Percentiles rank a stretch among this genome's conserved stretches.
Conservation (phyloP, 1,140 invertebrate species). For the Rhyzopertha dominica region DNA sequence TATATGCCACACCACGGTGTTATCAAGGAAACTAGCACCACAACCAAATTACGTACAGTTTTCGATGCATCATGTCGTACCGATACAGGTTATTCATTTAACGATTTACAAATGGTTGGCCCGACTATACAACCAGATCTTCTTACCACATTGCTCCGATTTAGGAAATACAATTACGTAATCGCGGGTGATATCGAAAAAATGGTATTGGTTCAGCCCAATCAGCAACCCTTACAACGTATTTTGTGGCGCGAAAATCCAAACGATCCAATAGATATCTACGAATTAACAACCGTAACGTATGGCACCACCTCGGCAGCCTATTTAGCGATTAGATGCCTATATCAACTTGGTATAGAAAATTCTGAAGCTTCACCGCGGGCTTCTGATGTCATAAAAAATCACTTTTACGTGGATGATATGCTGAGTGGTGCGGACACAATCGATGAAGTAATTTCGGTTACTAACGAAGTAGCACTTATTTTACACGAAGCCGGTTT, state of each 20-base stretch:
- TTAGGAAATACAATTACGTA: conserved; percentile 33
- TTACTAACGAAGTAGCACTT: too few species aligned
- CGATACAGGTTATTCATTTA: conserved; percentile 24
- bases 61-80: conserved; percentile 38
- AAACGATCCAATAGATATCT: background rate
- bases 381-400: too few species aligned
- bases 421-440: too few species aligned
- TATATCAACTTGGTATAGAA: too few species aligned
- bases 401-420: too few species aligned
- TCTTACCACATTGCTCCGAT: conserved; percentile 36
- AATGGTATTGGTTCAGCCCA: too few species aligned
- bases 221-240: too few species aligned
- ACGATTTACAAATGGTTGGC: conserved; percentile 24
- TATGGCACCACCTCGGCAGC: conserved; percentile 4
- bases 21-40: conserved; percentile 28
- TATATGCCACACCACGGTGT: conserved; percentile 48
- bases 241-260: too few species aligned
- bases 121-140: conserved; percentile 34
- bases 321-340: conserved; percentile 11
- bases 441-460: too few species aligned
- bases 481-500: too few species aligned
- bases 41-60: conserved; percentile 38
- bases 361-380: too few species aligned
- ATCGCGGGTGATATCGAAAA: conserved; percentile 37
- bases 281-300: conserved; percentile 1